Percentiles rank a stretch among this genome's conserved stretches.
Conservation (phyloP, 1,140 invertebrate species). For the Drosophila suzukii region DNA sequence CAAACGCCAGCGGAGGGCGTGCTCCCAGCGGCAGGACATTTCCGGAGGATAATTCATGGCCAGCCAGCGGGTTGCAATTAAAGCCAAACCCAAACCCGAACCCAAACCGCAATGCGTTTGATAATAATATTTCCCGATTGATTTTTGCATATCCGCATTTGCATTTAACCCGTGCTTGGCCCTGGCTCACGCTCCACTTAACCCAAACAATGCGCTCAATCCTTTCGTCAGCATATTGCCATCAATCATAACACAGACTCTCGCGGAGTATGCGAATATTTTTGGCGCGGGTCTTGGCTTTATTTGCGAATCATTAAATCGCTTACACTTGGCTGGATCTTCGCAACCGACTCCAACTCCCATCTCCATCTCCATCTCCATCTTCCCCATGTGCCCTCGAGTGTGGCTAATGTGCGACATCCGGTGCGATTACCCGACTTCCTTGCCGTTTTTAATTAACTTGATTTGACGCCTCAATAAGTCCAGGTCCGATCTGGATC, state of each 20-base stretch:
- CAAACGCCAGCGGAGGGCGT: slow-evolving; percentile 74
- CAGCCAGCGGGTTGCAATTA: slow-evolving; percentile 81
- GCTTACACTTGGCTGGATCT: slow-evolving; percentile 71
- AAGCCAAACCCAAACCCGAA: slow-evolving; percentile 7
- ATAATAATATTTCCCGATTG: slow-evolving; percentile 20
- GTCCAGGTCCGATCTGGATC: slow-evolving; percentile 25
- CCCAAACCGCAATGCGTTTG: slow-evolving; percentile 60
- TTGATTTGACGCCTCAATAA: slow-evolving; percentile 83
- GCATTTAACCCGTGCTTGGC: slow-evolving; percentile 68
- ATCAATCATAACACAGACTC: slow-evolving; percentile 67
- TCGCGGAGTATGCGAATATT: slow-evolving; percentile 23
- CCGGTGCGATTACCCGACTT: slow-evolving; percentile 55
- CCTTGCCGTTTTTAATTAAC: slow-evolving; percentile 72
- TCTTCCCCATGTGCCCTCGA: slow-evolving; percentile 66
- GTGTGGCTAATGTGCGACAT: slow-evolving; percentile 83
- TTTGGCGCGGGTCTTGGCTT: slow-evolving; percentile 77
- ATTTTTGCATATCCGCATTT: slow-evolving; percentile 37
- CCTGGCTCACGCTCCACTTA: slow-evolving; percentile 53
- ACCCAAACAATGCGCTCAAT: slow-evolving; percentile 60
- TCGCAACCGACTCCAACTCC: slow-evolving; percentile 49
- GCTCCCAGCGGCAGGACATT: slow-evolving; percentile 76
- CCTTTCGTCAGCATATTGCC: slow-evolving; percentile 67
- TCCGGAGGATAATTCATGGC: slow-evolving; percentile 53
- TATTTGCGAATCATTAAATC: slow-evolving; percentile 72
- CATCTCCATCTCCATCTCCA: slow-evolving; percentile 32